phyloP scores from a whole-genome alignment of 2,113 vertebrate genomes.

The Amphiprion percula region DNA sequence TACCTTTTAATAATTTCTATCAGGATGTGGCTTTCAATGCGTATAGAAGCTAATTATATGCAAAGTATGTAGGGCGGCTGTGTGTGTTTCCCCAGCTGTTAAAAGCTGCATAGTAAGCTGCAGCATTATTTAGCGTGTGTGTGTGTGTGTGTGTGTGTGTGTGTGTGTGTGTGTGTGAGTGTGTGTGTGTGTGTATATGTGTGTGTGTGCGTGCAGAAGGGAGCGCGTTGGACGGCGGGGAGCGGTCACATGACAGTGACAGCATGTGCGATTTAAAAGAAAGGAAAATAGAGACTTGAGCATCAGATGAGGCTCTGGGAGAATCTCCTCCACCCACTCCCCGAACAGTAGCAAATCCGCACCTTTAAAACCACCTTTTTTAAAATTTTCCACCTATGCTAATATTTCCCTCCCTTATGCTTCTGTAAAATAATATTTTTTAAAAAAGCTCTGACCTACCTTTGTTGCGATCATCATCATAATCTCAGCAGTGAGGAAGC shows the following conservation, averaged over 20 bases:
- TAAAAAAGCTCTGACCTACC: not conserved
- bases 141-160: constrained; percentile 19
- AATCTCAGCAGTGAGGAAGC: constrained; percentile 11
- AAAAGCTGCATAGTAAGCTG: constrained; percentile 26
- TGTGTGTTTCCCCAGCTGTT: not conserved
- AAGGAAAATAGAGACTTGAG: constrained; percentile 45
- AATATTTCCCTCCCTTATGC: not conserved
- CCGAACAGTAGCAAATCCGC: not conserved
- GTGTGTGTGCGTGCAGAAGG: constrained; percentile 40
- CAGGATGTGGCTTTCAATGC: not conserved
- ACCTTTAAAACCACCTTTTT: not conserved
- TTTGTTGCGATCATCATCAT: constrained; percentile 1
- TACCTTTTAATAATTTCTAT: not conserved
- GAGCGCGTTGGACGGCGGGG: constrained; percentile 55
- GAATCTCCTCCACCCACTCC: not conserved
- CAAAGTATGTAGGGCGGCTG: not conserved
- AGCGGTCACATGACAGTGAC: constrained; percentile 69
- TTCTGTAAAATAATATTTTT: not conserved
- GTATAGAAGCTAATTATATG: not conserved
- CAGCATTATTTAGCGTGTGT: constrained; percentile 16
- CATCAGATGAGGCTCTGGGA: constrained; percentile 48
- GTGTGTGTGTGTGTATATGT: not conserved
- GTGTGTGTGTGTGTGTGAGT: constrained; percentile 19
- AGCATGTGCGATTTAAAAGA: constrained; percentile 67
- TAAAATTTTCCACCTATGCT: not conserved